Evolutionary conservation across 2,888 invertebrate species (phyloP).

Genomic region (Abscondita cerata): DNA sequence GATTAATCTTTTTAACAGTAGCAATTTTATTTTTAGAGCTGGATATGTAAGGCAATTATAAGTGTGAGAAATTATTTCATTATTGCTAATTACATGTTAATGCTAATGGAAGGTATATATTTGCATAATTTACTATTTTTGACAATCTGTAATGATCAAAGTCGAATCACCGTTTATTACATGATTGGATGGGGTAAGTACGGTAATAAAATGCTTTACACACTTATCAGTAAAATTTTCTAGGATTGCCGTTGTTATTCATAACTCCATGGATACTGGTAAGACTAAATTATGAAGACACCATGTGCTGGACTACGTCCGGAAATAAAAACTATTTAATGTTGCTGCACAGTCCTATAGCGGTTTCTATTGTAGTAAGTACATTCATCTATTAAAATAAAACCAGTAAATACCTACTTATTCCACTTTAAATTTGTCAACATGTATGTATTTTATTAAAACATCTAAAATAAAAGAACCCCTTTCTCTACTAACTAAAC

Average conservation of each 20-base stretch:
- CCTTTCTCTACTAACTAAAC: too few species aligned
- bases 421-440: too few species aligned
- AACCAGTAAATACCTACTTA: too few species aligned
- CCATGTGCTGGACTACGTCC: slow-evolving; percentile 67
- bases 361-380: slow-evolving; percentile 66
- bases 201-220: too few species aligned
- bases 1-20: too few species aligned
- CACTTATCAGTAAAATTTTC: background rate
- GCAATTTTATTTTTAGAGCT: slow-evolving; percentile 59
- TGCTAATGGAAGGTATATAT: slow-evolving; percentile 74
- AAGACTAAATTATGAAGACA: slow-evolving; percentile 62
- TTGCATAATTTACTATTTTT: slow-evolving; percentile 72
- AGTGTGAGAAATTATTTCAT: slow-evolving; percentile 69
- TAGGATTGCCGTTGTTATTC: slow-evolving; percentile 65
- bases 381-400: too few species aligned
- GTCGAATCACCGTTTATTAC: slow-evolving; percentile 65
- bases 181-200: slow-evolving; percentile 71
- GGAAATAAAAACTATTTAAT: slow-evolving; percentile 60
- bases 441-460: too few species aligned
- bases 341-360: slow-evolving; percentile 65
- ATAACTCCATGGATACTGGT: slow-evolving; percentile 66
- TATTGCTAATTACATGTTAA: slow-evolving; percentile 72
- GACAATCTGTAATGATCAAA: slow-evolving; percentile 69
- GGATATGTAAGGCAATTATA: slow-evolving; percentile 69
- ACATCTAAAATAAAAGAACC: too few species aligned